These are phyloP conservation scores for Terebella lapidaria DNA, from an alignment of 2,888 invertebrate species.

Conservation along the genomic window DNA sequence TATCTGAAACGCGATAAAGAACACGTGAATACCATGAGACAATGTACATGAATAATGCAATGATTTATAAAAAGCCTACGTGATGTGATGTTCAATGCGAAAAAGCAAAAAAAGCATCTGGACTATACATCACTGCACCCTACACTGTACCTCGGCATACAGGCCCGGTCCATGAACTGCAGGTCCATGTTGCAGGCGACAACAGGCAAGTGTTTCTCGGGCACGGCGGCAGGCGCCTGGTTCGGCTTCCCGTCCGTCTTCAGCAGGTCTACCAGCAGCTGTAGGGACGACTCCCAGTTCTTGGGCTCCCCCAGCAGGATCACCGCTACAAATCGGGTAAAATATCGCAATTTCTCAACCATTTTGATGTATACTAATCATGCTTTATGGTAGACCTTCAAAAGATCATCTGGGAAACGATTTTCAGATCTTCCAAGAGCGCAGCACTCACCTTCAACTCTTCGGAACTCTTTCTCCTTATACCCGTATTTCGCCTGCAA, in stretches of 20 bases:
- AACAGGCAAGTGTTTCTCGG: slow-evolving; percentile 42
- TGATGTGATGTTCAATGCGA: no score
- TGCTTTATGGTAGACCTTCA: no score
- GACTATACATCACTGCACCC: no score
- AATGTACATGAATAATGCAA: no score
- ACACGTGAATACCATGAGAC: no score
- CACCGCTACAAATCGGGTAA: slow-evolving; percentile 37
- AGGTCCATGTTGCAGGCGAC: slow-evolving; percentile 54
- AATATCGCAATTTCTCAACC: background rate
- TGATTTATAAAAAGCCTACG: no score
- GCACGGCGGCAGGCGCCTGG: slow-evolving; percentile 29
- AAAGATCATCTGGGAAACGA: no score
- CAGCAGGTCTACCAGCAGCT: slow-evolving; percentile 50
- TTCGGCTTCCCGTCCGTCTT: slow-evolving; percentile 49
- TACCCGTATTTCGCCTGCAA: slow-evolving; percentile 20
- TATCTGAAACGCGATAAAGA: slow-evolving; percentile 32
- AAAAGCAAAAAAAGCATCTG: no score
- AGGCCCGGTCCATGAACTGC: slow-evolving; percentile 52
- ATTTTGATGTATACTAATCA: no score
- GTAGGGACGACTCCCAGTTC: slow-evolving; percentile 50
- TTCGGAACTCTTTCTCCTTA: slow-evolving; percentile 21
- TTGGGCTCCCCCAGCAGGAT: slow-evolving; percentile 51
- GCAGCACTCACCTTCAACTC: slow-evolving; percentile 26
- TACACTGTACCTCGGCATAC: slow-evolving; percentile 49
- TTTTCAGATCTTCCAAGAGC: no score